Percentiles rank a stretch among this genome's conserved stretches.
These are phyloP conservation scores for Ganaspis brasiliensis DNA, from an alignment of 2,888 invertebrate species.

Conservation along the genomic window DNA sequence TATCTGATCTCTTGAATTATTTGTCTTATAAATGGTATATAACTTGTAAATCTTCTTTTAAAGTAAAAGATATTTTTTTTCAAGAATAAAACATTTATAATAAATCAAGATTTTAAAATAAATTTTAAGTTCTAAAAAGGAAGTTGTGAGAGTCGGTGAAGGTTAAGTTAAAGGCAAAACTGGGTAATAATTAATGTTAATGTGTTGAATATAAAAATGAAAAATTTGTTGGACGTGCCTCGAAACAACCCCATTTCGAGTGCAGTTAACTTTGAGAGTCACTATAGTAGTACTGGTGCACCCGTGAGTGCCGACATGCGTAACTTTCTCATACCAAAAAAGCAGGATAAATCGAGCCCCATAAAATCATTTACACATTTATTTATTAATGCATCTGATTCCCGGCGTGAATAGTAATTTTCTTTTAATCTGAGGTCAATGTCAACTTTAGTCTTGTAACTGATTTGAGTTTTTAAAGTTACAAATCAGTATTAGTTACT, in stretches of 20 bases:
- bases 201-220: not conserved
- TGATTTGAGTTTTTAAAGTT: too few species aligned
- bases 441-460: constrained; percentile 33
- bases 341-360: constrained; percentile 38
- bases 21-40: not conserved
- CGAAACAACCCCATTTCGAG: constrained; percentile 23
- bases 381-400: constrained; percentile 28
- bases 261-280: constrained; percentile 8
- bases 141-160: not conserved
- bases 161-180: constrained; percentile 12
- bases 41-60: too few species aligned
- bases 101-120: not conserved
- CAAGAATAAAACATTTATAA: not conserved
- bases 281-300: constrained; percentile 17
- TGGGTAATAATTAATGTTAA: not conserved
- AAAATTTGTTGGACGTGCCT: constrained; percentile 29
- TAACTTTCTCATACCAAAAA: constrained; percentile 41
- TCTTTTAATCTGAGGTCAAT: constrained; percentile 47
- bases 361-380: constrained; percentile 37
- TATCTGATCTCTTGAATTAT: not conserved
- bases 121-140: not conserved
- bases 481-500: too few species aligned
- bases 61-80: too few species aligned
- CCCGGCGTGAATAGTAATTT: constrained; percentile 10
- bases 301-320: constrained; percentile 37